These are phyloP conservation scores for Helicolenus hilgendorfi DNA, from an alignment of 2,797 vertebrate species.

Conservation along the genomic window DNA sequence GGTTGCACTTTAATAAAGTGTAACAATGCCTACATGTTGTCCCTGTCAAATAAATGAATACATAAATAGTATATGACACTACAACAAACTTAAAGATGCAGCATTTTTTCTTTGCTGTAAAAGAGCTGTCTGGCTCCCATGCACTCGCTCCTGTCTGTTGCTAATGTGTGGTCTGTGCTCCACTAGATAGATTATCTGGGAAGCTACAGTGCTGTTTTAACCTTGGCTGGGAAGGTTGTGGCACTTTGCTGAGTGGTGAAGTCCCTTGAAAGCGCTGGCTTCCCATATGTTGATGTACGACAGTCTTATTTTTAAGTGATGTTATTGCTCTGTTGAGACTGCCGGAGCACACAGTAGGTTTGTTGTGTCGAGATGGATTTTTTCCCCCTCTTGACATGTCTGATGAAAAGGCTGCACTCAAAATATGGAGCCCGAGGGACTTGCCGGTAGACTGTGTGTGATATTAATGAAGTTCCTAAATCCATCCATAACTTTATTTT, in stretches of 20 bases:
- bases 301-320: constrained; percentile 82
- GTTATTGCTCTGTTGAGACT: constrained; percentile 75
- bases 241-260: constrained; percentile 71
- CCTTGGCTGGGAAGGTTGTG: constrained; percentile 75
- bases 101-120: not conserved
- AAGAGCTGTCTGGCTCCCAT: not conserved
- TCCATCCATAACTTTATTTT: not conserved
- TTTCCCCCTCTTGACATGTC: constrained; percentile 55
- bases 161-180: constrained; percentile 46
- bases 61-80: not conserved
- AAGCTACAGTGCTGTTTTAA: constrained; percentile 73
- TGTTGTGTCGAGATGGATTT: constrained; percentile 66
- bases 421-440: constrained; percentile 45
- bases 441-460: not conserved
- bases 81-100: not conserved
- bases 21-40: fast-evolving
- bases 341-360: constrained; percentile 45
- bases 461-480: not conserved
- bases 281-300: constrained; percentile 76
- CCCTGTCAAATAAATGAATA: no score
- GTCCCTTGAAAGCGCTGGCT: constrained; percentile 73
- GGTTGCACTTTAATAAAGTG: no score
- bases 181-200: constrained; percentile 63
- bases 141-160: constrained; percentile 25
- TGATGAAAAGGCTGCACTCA: constrained; percentile 70